These are phyloP conservation scores for Suricata suricatta DNA, from an alignment of 2,113 vertebrate species.

Conservation along the genomic window DNA sequence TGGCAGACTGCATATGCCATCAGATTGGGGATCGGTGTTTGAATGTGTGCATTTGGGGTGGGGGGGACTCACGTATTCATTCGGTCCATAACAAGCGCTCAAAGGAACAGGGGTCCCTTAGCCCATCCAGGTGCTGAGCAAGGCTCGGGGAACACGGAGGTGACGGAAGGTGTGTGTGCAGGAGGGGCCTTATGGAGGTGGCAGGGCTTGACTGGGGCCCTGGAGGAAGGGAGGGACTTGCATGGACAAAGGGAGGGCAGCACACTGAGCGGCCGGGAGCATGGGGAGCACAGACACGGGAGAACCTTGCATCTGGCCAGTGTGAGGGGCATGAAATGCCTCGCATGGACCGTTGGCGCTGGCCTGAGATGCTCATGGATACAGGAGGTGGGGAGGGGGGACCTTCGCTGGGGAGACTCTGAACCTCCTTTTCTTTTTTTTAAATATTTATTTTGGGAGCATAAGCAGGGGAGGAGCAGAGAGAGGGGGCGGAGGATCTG, in stretches of 20 bases:
- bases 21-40: not conserved
- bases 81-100: not conserved
- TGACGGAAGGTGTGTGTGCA: not conserved
- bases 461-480: too few species aligned
- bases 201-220: rapidly evolving
- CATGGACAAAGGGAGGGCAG: not conserved
- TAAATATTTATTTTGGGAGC: too few species aligned
- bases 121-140: not conserved
- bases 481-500: too few species aligned
- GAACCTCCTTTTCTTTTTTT: not conserved
- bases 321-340: too few species aligned
- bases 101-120: not conserved
- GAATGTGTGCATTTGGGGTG: not conserved
- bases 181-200: not conserved
- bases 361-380: not conserved
- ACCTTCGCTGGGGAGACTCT: not conserved
- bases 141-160: not conserved
- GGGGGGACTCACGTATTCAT: not conserved
- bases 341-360: rapidly evolving
- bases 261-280: rapidly evolving
- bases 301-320: not conserved
- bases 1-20: not conserved
- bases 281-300: not conserved
- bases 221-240: too few species aligned
- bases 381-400: rapidly evolving